These are phyloP conservation scores for Rhynchonycteris naso DNA, from an alignment of 2,797 vertebrate genomes.

Conservation along the genomic window DNA sequence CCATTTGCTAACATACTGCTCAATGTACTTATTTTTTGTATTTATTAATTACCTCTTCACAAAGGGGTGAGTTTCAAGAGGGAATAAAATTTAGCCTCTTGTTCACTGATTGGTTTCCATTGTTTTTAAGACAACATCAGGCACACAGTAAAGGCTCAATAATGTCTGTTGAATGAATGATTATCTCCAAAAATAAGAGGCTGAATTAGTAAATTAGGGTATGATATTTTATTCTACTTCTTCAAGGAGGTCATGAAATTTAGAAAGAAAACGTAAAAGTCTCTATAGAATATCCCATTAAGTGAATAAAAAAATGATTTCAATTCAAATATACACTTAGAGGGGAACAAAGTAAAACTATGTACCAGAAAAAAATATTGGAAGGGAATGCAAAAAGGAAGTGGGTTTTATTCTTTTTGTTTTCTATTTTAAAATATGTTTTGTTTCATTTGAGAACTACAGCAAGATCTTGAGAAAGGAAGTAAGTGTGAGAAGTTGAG, in stretches of 20 bases:
- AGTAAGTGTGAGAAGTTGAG: background rate
- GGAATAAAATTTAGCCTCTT: background rate
- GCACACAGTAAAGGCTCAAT: background rate
- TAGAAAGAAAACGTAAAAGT: background rate
- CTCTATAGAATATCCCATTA: background rate
- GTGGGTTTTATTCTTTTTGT: background rate
- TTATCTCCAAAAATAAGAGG: background rate
- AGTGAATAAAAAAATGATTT: background rate
- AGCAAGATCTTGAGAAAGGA: background rate
- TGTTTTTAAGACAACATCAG: background rate
- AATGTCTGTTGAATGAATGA: background rate
- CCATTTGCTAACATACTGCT: background rate
- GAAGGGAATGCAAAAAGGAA: background rate
- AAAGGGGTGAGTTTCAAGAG: background rate
- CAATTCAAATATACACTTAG: background rate
- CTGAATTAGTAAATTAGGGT: background rate
- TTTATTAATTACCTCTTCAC: background rate
- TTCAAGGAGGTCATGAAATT: background rate
- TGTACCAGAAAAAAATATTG: background rate
- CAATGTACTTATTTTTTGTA: background rate
- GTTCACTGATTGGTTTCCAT: background rate
- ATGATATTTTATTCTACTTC: background rate
- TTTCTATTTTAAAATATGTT: slow-evolving; percentile 41
- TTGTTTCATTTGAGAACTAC: background rate
- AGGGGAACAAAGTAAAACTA: background rate